Base-by-base conservation (phyloP, 2,888 invertebrate genomes). In the Phaonia tiefii region DNA sequence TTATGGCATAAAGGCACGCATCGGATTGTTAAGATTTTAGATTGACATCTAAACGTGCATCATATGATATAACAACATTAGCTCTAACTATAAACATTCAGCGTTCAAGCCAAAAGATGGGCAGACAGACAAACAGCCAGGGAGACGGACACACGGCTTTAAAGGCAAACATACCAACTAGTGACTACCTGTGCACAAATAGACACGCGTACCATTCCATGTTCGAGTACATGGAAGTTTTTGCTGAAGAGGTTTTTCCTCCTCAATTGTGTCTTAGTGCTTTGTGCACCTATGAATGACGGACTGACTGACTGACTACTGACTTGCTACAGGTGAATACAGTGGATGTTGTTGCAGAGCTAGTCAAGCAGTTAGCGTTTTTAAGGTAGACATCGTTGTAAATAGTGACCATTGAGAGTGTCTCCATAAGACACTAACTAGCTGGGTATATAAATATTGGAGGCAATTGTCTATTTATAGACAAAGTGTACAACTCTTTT, bases 1-100 rank as follows among this genome's bases (percentile, higher is more conserved):
- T 81, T 78, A 81, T 81, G 81, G 75, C 81, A 81, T 78, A 78
- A 75, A 81, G 67, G 81, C 81, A 81, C 81, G 81, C 81, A 81
- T 78, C 75, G 81, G 75, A 78, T 81, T 78, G 78, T 81, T 81
- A 72, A 72, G 58, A 75, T 78, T 78, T 72, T 15, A 78, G 81
- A 81, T 81, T 81, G 81, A 81, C 78, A 81, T 78, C 78, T 78
- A 63, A 81, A 81, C 77, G 80, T 76, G 73, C 69, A 76, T 46
- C 69, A 73, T 74, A 49, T 49, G 56, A 75, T 56, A 44, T n/a
- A 46, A 56, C 65, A 71, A 20, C 17, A 4, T 39, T 25, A 66
- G 26, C 56, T 31, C 22, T n/a, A 7, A 67, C 65, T n/a, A n/a
- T n/a, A n/a, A 65, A 44, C 76, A 70, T 56, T 44, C 69, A 49